A percentile compares a stretch with the other conserved stretches of the same genome.
Evolutionary conservation across 1,140 invertebrate genomes (phyloP).

Genomic region (Apocrypta bakeri): DNA sequence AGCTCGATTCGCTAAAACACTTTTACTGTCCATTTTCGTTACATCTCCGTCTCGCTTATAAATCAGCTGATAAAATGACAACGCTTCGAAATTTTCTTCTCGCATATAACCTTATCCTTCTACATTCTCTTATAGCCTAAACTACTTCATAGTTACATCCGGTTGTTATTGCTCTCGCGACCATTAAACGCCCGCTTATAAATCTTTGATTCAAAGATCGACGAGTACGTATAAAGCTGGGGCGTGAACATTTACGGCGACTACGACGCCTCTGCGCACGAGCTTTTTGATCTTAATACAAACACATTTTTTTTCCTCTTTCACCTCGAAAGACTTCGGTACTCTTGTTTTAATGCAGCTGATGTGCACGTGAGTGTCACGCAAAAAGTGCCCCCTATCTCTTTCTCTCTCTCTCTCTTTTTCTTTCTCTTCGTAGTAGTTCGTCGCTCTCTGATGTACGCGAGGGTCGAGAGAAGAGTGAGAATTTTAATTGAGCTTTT

Average conservation of each 20-base stretch:
- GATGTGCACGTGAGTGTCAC: too few species aligned
- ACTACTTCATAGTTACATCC: slow-evolving; percentile 50
- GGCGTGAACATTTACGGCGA: slow-evolving; percentile 61
- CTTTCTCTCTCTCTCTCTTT: background rate
- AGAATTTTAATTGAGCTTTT: slow-evolving; percentile 40
- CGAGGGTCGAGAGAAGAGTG: slow-evolving; percentile 3
- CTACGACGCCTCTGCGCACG: slow-evolving; percentile 35
- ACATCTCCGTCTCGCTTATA: background rate
- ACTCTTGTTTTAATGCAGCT: slow-evolving; percentile 40
- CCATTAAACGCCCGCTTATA: slow-evolving; percentile 64
- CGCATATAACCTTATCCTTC: background rate
- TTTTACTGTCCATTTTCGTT: background rate
- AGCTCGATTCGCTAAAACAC: background rate
- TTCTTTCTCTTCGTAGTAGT: too few species aligned
- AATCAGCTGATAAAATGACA: background rate
- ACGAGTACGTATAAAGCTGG: slow-evolving; percentile 63
- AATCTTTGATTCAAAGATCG: slow-evolving; percentile 65
- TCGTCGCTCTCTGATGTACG: background rate
- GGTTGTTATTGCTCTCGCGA: slow-evolving; percentile 54
- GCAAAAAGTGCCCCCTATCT: background rate
- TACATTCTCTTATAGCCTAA: background rate
- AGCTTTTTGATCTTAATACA: slow-evolving; percentile 53
- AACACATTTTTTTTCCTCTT: background rate
- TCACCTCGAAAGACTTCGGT: background rate
- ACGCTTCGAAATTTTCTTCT: background rate